Evolutionary conservation across 2,797 vertebrate species (phyloP), one percentile per base, ranked within the genome.

Genomic region (Hyperoplus immaculatus): DNA sequence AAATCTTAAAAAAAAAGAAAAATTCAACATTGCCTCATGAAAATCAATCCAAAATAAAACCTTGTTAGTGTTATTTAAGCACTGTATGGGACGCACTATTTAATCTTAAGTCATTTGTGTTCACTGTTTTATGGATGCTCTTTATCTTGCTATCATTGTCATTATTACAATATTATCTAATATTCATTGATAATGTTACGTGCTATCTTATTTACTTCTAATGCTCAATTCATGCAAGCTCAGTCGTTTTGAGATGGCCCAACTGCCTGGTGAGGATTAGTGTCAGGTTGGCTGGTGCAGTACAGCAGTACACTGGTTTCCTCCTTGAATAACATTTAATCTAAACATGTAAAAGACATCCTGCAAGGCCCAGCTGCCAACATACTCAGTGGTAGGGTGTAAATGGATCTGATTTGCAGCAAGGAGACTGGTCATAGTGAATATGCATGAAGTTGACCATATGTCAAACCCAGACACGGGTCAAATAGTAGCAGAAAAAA

Each of bases 341-440:
- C 39, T 65, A 72, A 86, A 81, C 75, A 66, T 82, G 29, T 29
- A 73, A 67, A 72, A 81, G 57, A 79, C 69, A 63, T 69, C 50
- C 36, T 42, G 13, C 45, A 75, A 67, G 46, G 76, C 60, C 29
- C 62, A 70, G 72, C 63, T 72, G 77, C 61, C 78, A 69, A 12
- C 57, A 39, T 61, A 72, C 67, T 84, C 65, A 63, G 29, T 62
- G 36, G 4, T 14, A 39, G 39, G 16, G 49, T 82, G 78, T 82
- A 87, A 87, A 84, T 74, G 59, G 70, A 91, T 80, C 75, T 78
- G 66, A 83, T 86, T 79, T 82, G 61, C 42, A 41, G n/a, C 39
- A 47, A 75, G 61, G 59, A 74, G 39, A 56, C 50, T 1, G 66
- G 29, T 50, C 65, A 14, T 64, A 50, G 72, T 80, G 57, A 39